phyloP scores from a whole-genome alignment of 2,113 vertebrate species.

The Campylomormyrus tamandua region DNA sequence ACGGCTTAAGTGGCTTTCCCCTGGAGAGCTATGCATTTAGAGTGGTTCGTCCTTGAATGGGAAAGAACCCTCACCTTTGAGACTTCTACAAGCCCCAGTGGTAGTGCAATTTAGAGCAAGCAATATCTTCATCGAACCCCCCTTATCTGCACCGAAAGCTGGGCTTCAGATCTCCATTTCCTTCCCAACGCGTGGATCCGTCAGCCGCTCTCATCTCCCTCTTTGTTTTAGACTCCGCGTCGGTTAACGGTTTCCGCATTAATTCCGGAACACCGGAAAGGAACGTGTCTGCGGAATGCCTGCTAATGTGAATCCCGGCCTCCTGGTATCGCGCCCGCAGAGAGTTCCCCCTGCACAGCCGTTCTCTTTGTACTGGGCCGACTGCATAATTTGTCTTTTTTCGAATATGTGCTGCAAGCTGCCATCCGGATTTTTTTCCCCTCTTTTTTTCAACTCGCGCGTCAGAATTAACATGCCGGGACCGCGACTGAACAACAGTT shows the following conservation, averaged over 20 bases:
- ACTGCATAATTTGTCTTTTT: constrained; percentile 38
- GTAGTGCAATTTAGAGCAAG: neutral
- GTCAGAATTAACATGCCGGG: constrained; percentile 44
- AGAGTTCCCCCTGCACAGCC: neutral
- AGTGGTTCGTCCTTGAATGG: neutral
- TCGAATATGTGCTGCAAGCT: constrained; percentile 26
- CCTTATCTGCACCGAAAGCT: neutral
- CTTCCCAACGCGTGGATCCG: neutral
- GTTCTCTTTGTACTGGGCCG: neutral
- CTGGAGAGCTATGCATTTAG: neutral
- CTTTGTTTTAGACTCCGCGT: neutral
- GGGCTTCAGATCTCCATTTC: neutral
- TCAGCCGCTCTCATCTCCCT: neutral
- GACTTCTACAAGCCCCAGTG: neutral
- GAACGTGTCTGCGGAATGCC: neutral
- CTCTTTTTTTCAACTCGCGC: constrained; percentile 24
- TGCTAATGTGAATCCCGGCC: neutral
- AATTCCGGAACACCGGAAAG: neutral
- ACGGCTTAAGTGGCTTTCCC: neutral
- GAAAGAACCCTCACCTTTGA: neutral
- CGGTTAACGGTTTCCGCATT: neutral
- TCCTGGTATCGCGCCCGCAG: neutral
- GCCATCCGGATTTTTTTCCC: neutral
- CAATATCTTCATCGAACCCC: neutral
- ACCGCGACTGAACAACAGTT: constrained; percentile 38